A percentile compares a stretch with the other conserved stretches of the same genome.
Conservation (phyloP, 2,113 vertebrate genomes). For the Chaetodon trifascialis region DNA sequence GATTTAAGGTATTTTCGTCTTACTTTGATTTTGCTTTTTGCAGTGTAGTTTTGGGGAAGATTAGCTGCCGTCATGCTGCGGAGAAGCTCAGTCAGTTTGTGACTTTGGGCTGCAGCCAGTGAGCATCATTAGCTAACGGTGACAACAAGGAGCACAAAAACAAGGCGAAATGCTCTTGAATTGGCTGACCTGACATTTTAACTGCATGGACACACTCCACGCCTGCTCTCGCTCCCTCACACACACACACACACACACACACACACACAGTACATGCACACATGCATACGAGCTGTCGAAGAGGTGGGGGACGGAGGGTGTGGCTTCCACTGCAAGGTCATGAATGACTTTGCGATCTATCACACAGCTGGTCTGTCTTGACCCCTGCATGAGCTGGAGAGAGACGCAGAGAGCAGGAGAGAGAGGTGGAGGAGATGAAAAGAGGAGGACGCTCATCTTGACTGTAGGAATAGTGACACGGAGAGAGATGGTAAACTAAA, state of each 20-base stretch:
- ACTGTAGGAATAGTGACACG: neutral
- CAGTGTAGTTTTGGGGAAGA: slow-evolving; percentile 45
- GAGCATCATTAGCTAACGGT: slow-evolving; percentile 20
- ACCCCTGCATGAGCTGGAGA: slow-evolving; percentile 52
- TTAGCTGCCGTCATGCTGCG: slow-evolving; percentile 55
- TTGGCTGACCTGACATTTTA: slow-evolving; percentile 18
- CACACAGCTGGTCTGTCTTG: slow-evolving; percentile 72
- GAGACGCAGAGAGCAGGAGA: slow-evolving; percentile 5
- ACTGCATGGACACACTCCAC: slow-evolving; percentile 12
- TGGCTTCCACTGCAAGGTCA: slow-evolving; percentile 74
- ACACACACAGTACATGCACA: neutral
- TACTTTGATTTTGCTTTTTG: too few relatives aligned
- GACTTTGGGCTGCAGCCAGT: slow-evolving; percentile 31
- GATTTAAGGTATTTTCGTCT: too few relatives aligned
- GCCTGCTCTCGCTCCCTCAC: neutral
- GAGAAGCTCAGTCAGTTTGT: slow-evolving; percentile 52
- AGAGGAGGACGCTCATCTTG: slow-evolving; percentile 11
- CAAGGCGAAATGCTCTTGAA: neutral
- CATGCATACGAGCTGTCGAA: neutral
- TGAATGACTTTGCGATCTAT: slow-evolving; percentile 68
- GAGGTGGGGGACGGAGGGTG: slow-evolving; percentile 64
- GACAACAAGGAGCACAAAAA: slow-evolving; percentile 29
- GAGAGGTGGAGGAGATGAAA: slow-evolving; percentile 8
- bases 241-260: slow-evolving; percentile 3
- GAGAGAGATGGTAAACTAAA: slow-evolving; percentile 5